Evolutionary conservation across 2,888 invertebrate genomes (phyloP).

Genomic region (Lycophotia porphyrea): DNA sequence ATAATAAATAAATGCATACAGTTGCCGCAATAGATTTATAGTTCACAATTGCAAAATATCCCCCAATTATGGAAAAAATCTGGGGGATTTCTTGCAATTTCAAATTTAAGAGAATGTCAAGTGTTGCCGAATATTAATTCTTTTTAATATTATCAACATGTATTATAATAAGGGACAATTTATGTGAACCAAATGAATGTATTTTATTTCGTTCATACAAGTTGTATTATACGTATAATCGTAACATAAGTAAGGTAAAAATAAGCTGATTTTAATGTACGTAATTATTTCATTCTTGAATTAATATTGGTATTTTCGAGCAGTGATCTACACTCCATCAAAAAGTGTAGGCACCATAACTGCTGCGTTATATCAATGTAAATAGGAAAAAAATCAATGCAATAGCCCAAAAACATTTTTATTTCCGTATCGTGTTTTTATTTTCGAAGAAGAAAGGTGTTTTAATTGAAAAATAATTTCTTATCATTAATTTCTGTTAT

Average conservation of each 20-base stretch:
- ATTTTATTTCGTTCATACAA: slow-evolving; percentile 73
- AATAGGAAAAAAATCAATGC: slow-evolving; percentile 85
- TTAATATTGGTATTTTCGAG: slow-evolving; percentile 82
- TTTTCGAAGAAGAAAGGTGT: slow-evolving; percentile 74
- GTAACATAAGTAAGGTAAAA: slow-evolving; percentile 88
- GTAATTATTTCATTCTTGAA: slow-evolving; percentile 89
- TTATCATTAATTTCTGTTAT: slow-evolving; percentile 74
- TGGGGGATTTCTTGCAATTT: slow-evolving; percentile 73
- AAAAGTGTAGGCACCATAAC: slow-evolving; percentile 55
- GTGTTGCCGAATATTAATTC: slow-evolving; percentile 90
- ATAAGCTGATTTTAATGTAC: slow-evolving; percentile 90
- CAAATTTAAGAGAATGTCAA: slow-evolving; percentile 85
- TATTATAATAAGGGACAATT: slow-evolving; percentile 86
- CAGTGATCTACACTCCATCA: slow-evolving; percentile 52
- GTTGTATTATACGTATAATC: slow-evolving; percentile 84
- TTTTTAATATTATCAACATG: slow-evolving; percentile 89
- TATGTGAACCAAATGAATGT: slow-evolving; percentile 71
- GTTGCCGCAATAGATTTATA: slow-evolving; percentile 88
- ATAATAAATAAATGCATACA: slow-evolving; percentile 72
- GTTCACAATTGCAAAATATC: slow-evolving; percentile 76
- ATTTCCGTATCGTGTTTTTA: slow-evolving; percentile 81
- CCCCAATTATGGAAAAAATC: slow-evolving; percentile 55
- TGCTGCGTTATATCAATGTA: slow-evolving; percentile 79
- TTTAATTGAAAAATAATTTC: slow-evolving; percentile 70
- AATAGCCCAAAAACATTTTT: slow-evolving; percentile 89